Evolutionary conservation across 2,113 vertebrate species (phyloP), one percentile per base, ranked within the genome.

Genomic region (Protobothrops mucrosquamatus): DNA sequence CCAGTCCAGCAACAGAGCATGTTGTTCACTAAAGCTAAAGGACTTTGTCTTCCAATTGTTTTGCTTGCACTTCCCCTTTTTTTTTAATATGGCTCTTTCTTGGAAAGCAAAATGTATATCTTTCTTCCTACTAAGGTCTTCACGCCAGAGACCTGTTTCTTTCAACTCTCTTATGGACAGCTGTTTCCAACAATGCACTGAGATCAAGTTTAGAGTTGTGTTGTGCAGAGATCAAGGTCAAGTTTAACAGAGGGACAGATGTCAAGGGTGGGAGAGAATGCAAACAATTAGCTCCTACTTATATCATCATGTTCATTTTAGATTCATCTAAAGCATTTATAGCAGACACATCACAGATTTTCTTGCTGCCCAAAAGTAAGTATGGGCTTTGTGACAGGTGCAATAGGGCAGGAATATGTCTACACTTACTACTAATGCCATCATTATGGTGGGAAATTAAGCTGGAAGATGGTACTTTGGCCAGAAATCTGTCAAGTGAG

Each of bases 121-220:
- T 91, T 34, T 26, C 6, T 22, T 92, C 48, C 9, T 87, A 87
- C 15, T 93, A 46, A 11, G 39, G 34, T 55, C 90, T 55, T 64
- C 9, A 85, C 20, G 74, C 93, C 97, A 96, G 89, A 91, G 85
- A 95, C 88, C 74, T 5, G 26, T 39, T 61, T 91, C 91, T 92
- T 93, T 94, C 56, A 94, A 88, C 89, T 74, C 59, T 59, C 3
- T 14, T 69, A 12, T 34, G 2, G 0, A 0, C 96, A 97, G 96
- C 97, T 96, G 96, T 96, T 94, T 3, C 54, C 22, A 56, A 85
- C 88, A 59, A 11, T 89, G 15, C 34, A 89, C 92, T 95, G 94
- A 95, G 94, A 95, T 91, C 91, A 93, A 95, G 96, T 93, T 4
- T 94, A 93, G 91, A 92, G 93, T 94, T 0, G 0, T 94, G 95